Evolutionary conservation across 2,113 vertebrate genomes (phyloP), one percentile per base, ranked within the genome.

Genomic region (Tonatia bakeri): DNA sequence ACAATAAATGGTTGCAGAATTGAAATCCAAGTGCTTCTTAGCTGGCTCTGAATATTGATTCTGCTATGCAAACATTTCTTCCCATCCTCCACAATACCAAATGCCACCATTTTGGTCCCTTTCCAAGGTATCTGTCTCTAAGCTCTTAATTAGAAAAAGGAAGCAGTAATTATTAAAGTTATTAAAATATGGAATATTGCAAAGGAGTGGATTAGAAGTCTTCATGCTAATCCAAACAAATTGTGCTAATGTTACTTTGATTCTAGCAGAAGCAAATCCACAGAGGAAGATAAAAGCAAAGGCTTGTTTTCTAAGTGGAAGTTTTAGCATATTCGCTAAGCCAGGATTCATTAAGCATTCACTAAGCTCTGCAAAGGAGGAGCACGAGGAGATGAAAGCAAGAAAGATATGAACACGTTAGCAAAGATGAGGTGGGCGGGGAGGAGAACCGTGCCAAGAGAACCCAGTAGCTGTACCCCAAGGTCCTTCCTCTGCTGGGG

Each of bases 151-250:
- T 77, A 92, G 97, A 96, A 94, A 94, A 97, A 91, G 82, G 95
- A 96, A 97, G 70, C 83, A 86, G 61, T 94, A 87, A 91, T 96
- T 52, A 95, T 96, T 92, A 96, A 98, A 88, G 87, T 90, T 73
- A 92, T 97, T 98, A 96, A 97, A 98, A 96, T 96, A 97, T 93
- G 16, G 36, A 93, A 84, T 97, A 89, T 95, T 96, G 93, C 94
- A 90, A 80, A 94, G 90, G 85, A 97, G 75, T 1, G 0, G 92
- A 95, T 94, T 47, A 95, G 88, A 95, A 89, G 94, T 94, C 96
- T 94, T 97, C 80, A 86, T 91, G 82, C 70, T 97, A 97, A 98
- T 98, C 96, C 97, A 97, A 96, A 97, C 95, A 97, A 97, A 97
- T 96, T 0, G 22, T 91, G 82, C 93, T 97, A 96, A 97, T 93